Percentiles rank a stretch among this genome's conserved stretches.
Conservation (phyloP, 1,140 invertebrate genomes). For the Lepidotrigona ventralis region DNA sequence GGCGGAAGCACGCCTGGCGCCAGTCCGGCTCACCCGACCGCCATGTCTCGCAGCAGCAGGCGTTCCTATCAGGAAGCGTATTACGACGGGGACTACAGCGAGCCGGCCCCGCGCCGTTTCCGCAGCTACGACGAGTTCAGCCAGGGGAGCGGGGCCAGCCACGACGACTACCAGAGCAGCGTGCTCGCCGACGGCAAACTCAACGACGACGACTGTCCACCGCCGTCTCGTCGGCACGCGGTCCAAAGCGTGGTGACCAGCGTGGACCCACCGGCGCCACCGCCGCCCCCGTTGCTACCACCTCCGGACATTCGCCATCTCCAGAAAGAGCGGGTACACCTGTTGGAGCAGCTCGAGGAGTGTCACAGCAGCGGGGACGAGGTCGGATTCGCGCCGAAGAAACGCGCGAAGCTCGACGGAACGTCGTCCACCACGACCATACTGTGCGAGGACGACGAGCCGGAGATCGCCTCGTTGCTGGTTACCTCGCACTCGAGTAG, state of each 20-base stretch:
- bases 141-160: conserved; percentile 83
- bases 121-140: conserved; percentile 84
- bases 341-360: conserved; percentile 87
- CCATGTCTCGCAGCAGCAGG: conserved; percentile 74
- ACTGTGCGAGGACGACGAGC: conserved; percentile 78
- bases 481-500: conserved; percentile 77
- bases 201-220: conserved; percentile 69
- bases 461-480: conserved; percentile 78
- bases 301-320: conserved; percentile 84
- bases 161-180: conserved; percentile 81
- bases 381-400: conserved; percentile 83
- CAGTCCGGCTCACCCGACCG: conserved; percentile 76
- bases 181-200: conserved; percentile 73
- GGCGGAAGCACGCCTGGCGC: conserved; percentile 76
- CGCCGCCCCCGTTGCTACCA: conserved; percentile 70
- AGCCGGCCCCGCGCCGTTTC: conserved; percentile 81
- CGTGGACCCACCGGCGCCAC: conserved; percentile 70
- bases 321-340: conserved; percentile 86
- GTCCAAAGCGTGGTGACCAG: conserved; percentile 74
- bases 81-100: conserved; percentile 76
- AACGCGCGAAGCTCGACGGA: conserved; percentile 83
- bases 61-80: conserved; percentile 77
- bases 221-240: conserved; percentile 70
- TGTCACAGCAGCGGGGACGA: conserved; percentile 87
- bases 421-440: conserved; percentile 69